phyloP scores from a whole-genome alignment of 2,113 vertebrate genomes.

The Leucosticte australis region DNA sequence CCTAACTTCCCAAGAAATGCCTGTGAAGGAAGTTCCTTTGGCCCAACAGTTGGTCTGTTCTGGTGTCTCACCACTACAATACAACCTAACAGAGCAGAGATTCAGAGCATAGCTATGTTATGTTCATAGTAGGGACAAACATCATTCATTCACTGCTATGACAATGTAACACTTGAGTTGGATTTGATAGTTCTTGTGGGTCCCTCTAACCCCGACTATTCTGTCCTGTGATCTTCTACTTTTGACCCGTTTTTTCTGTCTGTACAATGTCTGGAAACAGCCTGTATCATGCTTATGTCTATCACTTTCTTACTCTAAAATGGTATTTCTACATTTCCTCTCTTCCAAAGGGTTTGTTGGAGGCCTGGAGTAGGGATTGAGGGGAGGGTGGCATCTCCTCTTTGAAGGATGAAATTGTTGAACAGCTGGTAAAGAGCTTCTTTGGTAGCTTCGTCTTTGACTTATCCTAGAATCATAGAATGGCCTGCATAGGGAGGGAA shows the following conservation, averaged over 20 bases:
- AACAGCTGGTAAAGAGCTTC: background rate
- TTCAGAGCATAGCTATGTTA: background rate
- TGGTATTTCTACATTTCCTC: background rate
- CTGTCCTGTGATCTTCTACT: background rate
- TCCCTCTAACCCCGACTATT: background rate
- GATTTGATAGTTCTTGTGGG: background rate
- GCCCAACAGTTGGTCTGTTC: background rate
- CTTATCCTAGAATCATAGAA: background rate
- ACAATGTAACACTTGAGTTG: background rate
- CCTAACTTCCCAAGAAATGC: background rate
- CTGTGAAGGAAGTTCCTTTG: background rate
- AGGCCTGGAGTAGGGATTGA: background rate
- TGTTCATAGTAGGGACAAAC: background rate
- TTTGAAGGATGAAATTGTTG: background rate
- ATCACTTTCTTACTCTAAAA: background rate
- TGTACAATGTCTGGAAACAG: fast-evolving
- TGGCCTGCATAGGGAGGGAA: background rate
- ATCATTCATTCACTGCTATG: background rate
- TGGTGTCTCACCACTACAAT: background rate
- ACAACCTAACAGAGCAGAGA: background rate
- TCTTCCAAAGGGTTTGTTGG: background rate
- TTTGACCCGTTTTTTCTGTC: background rate
- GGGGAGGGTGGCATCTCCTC: background rate
- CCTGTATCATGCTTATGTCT: background rate
- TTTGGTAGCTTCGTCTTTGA: background rate